phyloP scores from a whole-genome alignment of 1,140 invertebrate genomes.

The Aphelinus certus region DNA sequence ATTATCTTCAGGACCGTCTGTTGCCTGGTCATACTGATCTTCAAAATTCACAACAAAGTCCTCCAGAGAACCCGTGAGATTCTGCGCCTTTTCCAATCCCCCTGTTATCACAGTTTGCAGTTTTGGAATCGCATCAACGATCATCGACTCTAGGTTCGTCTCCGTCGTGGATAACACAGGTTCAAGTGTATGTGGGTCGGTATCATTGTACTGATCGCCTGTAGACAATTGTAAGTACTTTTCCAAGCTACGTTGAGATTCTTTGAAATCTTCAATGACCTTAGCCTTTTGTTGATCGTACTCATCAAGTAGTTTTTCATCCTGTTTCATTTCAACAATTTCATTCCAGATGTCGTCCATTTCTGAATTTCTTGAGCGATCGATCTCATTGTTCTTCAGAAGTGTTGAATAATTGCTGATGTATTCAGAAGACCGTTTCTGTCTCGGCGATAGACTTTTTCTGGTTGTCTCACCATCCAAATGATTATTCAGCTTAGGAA shows the following conservation, averaged over 20 bases:
- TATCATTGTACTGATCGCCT: not conserved
- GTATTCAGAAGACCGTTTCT: constrained; percentile 5
- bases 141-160: constrained; percentile 37
- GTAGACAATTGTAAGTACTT: not conserved
- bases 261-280: constrained; percentile 3
- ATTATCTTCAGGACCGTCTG: constrained; percentile 2
- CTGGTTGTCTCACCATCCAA: not conserved
- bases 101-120: constrained; percentile 46
- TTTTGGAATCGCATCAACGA: constrained; percentile 50
- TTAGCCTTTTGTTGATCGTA: constrained; percentile 22
- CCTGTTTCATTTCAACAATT: constrained; percentile 34
- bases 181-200: not conserved
- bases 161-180: not conserved
- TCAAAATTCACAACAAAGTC: constrained; percentile 49
- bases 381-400: constrained; percentile 8
- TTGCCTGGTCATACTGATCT: constrained; percentile 42
- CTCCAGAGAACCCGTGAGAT: constrained; percentile 49
- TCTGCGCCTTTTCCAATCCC: constrained; percentile 45
- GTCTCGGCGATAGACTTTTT: not conserved
- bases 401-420: not conserved
- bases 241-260: not conserved
- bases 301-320: constrained; percentile 39
- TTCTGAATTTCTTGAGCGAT: constrained; percentile 25
- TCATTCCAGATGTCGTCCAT: constrained; percentile 41
- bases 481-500: not conserved